A percentile compares a stretch with the other conserved stretches of the same genome.
Conservation (phyloP, 1,140 invertebrate species). For the Drosophila mauritiana region DNA sequence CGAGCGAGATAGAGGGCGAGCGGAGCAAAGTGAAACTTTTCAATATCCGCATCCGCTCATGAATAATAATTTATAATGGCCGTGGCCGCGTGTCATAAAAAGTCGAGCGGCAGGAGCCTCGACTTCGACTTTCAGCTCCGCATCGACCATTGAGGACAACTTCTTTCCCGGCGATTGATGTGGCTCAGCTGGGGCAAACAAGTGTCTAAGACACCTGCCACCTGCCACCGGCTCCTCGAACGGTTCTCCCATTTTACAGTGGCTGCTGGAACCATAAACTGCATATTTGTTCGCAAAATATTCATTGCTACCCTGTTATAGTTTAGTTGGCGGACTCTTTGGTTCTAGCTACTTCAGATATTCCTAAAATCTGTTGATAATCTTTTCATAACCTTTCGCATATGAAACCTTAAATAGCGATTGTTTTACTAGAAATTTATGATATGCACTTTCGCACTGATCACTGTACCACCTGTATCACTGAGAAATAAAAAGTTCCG, state of each 20-base stretch:
- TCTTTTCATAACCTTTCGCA: background rate
- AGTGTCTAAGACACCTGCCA: conserved; percentile 37
- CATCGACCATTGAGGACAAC: conserved; percentile 32
- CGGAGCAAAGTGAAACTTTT: conserved; percentile 75
- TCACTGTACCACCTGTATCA: conserved; percentile 8
- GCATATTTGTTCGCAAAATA: background rate
- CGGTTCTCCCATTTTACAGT: conserved; percentile 1
- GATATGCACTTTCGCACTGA: background rate
- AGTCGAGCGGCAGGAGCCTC: conserved; percentile 3
- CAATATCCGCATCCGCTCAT: conserved; percentile 82
- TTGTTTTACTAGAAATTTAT: too few relatives aligned
- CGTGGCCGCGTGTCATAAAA: conserved; percentile 58
- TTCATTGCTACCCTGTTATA: too few relatives aligned
- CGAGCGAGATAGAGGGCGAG: background rate
- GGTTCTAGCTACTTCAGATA: too few relatives aligned
- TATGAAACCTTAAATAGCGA: too few relatives aligned
- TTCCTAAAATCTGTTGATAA: background rate
- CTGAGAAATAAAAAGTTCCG: conserved; percentile 20
- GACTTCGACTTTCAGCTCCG: conserved; percentile 11
- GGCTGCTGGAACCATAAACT: background rate
- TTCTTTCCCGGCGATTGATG: conserved; percentile 50
- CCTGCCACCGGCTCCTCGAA: background rate
- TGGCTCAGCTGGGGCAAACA: conserved; percentile 31
- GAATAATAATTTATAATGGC: conserved; percentile 83
- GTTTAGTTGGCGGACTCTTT: background rate